Conservation (phyloP, 2,113 vertebrate species). For the Calypte anna region DNA sequence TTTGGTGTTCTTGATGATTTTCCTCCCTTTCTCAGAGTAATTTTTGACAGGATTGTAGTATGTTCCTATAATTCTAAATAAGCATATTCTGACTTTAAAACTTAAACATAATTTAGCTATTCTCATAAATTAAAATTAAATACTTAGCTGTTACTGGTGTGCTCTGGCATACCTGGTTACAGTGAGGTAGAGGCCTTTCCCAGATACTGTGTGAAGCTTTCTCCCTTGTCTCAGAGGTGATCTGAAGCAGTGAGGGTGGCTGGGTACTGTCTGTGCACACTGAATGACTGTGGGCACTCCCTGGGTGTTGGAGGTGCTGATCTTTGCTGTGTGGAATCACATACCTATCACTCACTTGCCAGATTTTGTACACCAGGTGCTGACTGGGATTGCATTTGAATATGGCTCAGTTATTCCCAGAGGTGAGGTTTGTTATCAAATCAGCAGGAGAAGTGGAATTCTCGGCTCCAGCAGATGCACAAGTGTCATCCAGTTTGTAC, state of each 20-base stretch:
- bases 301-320: not conserved
- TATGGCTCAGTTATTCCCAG: not conserved
- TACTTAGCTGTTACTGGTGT: not conserved
- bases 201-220: not conserved
- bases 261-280: rapidly evolving
- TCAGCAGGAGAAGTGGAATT: not conserved
- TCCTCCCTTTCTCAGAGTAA: not conserved
- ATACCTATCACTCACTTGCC: not conserved
- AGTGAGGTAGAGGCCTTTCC: not conserved
- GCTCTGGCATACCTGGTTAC: not conserved
- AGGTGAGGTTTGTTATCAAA: not conserved
- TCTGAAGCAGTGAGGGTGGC: not conserved
- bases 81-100: not conserved
- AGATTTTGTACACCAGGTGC: not conserved
- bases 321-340: not conserved
- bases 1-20: not conserved
- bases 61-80: not conserved
- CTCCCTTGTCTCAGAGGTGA: not conserved
- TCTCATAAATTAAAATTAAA: not conserved
- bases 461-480: not conserved
- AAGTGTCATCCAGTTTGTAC: not conserved
- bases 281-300: not conserved
- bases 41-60: not conserved
- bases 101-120: too few species aligned
- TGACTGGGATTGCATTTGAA: not conserved